These are phyloP conservation scores for Callimorpha dominula DNA, from an alignment of 2,888 invertebrate species.

Conservation along the genomic window DNA sequence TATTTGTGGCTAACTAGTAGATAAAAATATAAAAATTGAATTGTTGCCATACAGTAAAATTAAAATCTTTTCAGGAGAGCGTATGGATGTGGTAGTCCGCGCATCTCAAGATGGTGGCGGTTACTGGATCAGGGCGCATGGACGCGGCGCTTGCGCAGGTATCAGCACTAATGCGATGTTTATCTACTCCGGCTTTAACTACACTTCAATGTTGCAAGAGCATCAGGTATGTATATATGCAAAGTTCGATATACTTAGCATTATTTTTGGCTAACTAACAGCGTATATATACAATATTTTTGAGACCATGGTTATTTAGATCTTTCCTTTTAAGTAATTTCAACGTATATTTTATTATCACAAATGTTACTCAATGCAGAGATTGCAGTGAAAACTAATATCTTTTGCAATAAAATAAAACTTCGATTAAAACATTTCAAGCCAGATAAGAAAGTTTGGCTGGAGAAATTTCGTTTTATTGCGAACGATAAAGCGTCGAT, in stretches of 20 bases:
- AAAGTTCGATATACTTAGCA: neutral
- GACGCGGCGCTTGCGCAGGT: slow-evolving; percentile 82
- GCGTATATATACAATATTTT: no score
- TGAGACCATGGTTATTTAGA: no score
- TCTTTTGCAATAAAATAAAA: no score
- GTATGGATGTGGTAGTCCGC: slow-evolving; percentile 87
- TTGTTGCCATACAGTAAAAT: neutral
- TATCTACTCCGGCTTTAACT: slow-evolving; percentile 84
- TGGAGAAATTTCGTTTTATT: neutral
- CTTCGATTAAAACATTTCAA: no score
- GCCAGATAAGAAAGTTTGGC: neutral
- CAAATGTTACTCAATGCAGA: no score
- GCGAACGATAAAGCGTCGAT: neutral
- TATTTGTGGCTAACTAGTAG: neutral
- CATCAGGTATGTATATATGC: slow-evolving; percentile 58
- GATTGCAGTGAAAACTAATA: no score
- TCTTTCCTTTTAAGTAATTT: no score
- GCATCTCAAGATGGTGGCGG: slow-evolving; percentile 81
- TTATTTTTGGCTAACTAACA: neutral
- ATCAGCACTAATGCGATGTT: slow-evolving; percentile 73
- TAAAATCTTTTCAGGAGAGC: slow-evolving; percentile 83
- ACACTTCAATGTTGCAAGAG: slow-evolving; percentile 74
- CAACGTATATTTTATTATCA: no score
- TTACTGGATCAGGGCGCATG: slow-evolving; percentile 86
- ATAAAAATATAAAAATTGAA: neutral